phyloP scores from a whole-genome alignment of 1,140 invertebrate genomes.

The Branchinecta lindahli region DNA sequence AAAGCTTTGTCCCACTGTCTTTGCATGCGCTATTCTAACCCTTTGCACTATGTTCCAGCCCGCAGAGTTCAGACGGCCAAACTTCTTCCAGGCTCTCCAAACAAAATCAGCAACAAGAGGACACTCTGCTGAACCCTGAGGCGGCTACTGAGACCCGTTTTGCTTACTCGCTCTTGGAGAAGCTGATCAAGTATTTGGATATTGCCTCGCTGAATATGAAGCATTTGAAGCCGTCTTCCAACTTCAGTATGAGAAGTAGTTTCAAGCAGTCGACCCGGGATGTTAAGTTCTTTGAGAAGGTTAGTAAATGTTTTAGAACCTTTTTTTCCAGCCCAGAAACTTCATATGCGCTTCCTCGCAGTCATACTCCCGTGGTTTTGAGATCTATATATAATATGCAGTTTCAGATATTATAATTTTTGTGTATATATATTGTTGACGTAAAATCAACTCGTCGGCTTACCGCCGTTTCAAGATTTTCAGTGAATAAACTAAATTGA shows the following conservation, averaged over 20 bases:
- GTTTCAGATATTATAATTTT: too few relatives aligned
- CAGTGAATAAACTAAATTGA: too few relatives aligned
- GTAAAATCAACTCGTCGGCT: too few relatives aligned
- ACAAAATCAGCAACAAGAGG: constrained; percentile 35
- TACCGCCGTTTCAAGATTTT: too few relatives aligned
- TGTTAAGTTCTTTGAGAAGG: constrained; percentile 99
- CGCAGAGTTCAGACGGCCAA: not conserved
- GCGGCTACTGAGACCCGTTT: constrained; percentile 78
- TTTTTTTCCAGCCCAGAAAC: not conserved
- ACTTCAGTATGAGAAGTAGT: constrained; percentile 76
- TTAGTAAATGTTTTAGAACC: constrained; percentile 25
- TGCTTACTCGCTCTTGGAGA: constrained; percentile 91
- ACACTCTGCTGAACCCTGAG: constrained; percentile 32
- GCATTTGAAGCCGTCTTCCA: constrained; percentile 76
- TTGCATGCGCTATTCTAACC: not conserved
- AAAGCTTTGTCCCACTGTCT: not conserved
- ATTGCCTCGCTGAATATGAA: constrained; percentile 96
- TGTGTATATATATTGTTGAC: too few relatives aligned
- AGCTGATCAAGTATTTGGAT: constrained; percentile 90
- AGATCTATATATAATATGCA: too few relatives aligned
- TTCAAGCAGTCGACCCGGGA: constrained; percentile 92
- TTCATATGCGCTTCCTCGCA: too few relatives aligned
- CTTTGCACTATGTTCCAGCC: too few relatives aligned
- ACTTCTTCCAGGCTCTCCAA: constrained; percentile 18
- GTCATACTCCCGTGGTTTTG: too few relatives aligned